Evolutionary conservation across 1,140 invertebrate genomes (phyloP).

Genomic region (Zaprionus camerounensis): DNA sequence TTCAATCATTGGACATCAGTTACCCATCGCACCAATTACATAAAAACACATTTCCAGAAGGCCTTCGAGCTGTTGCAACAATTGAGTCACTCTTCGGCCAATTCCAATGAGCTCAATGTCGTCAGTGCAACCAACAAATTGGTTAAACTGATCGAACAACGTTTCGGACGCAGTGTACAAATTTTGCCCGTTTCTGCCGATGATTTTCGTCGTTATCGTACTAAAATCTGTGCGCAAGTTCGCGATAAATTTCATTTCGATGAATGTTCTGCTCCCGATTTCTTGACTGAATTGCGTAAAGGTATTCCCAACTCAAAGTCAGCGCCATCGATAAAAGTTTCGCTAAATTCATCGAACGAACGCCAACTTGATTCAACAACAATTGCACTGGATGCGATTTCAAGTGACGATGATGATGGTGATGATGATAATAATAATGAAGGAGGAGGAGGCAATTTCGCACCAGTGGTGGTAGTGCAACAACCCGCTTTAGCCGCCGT

Average conservation of each 20-base stretch:
- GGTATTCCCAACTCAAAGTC: slow-evolving; percentile 23
- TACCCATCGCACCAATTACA: slow-evolving; percentile 88
- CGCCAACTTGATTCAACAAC: slow-evolving; percentile 9
- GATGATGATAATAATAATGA: slow-evolving; percentile 70
- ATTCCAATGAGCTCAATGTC: slow-evolving; percentile 13
- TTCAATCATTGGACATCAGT: slow-evolving; percentile 90
- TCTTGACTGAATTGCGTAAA: slow-evolving; percentile 51
- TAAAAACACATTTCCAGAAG: slow-evolving; percentile 83
- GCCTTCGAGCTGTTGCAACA: slow-evolving; percentile 50
- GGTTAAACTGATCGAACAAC: slow-evolving; percentile 57
- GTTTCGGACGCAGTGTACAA: slow-evolving; percentile 53
- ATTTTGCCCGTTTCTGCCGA: slow-evolving; percentile 33
- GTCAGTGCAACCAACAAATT: slow-evolving; percentile 43
- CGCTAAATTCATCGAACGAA: slow-evolving; percentile 17
- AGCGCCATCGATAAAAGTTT: slow-evolving; percentile 1
- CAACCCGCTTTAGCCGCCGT: neutral
- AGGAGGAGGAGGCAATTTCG: slow-evolving; percentile 15
- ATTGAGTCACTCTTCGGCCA: slow-evolving; percentile 33
- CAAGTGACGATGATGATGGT: slow-evolving; percentile 78
- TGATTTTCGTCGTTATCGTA: slow-evolving; percentile 62
- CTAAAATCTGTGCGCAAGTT: slow-evolving; percentile 84
- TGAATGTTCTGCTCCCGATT: slow-evolving; percentile 80
- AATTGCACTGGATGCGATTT: slow-evolving; percentile 77
- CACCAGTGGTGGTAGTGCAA: neutral
- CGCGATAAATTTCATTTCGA: slow-evolving; percentile 83